Percentiles rank a stretch among this genome's conserved stretches.
Conservation (phyloP, 2,888 invertebrate species). For the Sylvicola cinctus region DNA sequence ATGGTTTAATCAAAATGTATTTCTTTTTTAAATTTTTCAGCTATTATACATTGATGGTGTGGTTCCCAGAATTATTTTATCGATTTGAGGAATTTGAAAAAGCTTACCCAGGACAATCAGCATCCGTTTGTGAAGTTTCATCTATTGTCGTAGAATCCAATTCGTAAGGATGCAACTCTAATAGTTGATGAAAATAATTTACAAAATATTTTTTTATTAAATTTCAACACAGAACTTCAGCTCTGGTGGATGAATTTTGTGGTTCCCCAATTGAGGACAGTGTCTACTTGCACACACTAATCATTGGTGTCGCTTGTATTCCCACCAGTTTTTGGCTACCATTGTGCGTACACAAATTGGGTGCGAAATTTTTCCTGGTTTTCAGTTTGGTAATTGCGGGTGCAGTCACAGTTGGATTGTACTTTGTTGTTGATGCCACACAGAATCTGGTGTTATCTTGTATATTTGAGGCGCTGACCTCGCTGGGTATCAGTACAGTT, state of each 20-base stretch:
- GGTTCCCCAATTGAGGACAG: constrained; percentile 38
- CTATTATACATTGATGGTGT: constrained; percentile 79
- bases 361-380: constrained; percentile 39
- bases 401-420: constrained; percentile 49
- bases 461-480: constrained; percentile 60
- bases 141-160: constrained; percentile 22
- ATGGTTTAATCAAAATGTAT: no score
- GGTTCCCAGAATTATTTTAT: constrained; percentile 78
- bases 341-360: constrained; percentile 55
- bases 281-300: constrained; percentile 56
- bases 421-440: constrained; percentile 46
- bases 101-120: constrained; percentile 39
- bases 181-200: not conserved
- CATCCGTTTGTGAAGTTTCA: constrained; percentile 60
- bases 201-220: not conserved
- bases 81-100: constrained; percentile 58
- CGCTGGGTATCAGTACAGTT: constrained; percentile 57
- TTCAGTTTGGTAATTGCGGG: constrained; percentile 54
- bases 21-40: constrained; percentile 31
- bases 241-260: constrained; percentile 20
- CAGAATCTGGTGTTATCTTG: constrained; percentile 57
- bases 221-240: not conserved
- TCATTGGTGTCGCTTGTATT: constrained; percentile 60
- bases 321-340: constrained; percentile 63
- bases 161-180: no score